These are phyloP conservation scores for Craterocephalus amniculus DNA, from an alignment of 2,797 vertebrate genomes.

Conservation along the genomic window DNA sequence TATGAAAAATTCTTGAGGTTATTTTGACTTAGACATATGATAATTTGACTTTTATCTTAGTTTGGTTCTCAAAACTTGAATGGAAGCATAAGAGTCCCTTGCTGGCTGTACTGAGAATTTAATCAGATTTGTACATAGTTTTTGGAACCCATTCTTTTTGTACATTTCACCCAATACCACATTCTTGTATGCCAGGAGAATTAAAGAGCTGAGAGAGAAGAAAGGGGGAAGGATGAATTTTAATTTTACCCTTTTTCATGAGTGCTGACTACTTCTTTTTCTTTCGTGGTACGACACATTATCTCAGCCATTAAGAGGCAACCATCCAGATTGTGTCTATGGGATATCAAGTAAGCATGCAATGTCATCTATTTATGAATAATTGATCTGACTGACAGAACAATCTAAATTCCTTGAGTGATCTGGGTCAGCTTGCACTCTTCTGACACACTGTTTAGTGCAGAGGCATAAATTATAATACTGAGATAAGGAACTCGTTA, in stretches of 20 bases:
- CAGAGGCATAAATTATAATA: conserved; percentile 39
- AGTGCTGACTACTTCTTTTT: conserved; percentile 53
- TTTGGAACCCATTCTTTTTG: background rate
- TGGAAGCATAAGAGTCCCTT: conserved; percentile 47
- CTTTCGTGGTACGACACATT: conserved; percentile 44
- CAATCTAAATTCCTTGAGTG: conserved; percentile 64
- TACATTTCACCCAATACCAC: background rate
- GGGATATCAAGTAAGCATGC: conserved; percentile 43
- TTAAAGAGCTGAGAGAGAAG: conserved; percentile 10
- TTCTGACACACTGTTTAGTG: conserved; percentile 28
- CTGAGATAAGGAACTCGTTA: conserved; percentile 34
- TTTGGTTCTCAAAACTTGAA: background rate
- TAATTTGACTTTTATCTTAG: background rate
- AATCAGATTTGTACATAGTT: background rate
- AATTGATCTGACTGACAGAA: conserved; percentile 72
- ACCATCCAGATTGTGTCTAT: conserved; percentile 46
- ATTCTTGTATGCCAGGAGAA: conserved; percentile 11
- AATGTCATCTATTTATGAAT: conserved; percentile 68
- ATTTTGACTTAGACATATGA: too few relatives aligned
- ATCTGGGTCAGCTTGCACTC: conserved; percentile 66
- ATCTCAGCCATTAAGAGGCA: conserved; percentile 50
- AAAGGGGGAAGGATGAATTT: conserved; percentile 5
- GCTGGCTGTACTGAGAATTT: conserved; percentile 30
- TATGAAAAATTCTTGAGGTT: background rate
- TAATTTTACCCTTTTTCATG: conserved; percentile 41